These are phyloP conservation scores for Drosophila teissieri DNA, from an alignment of 1,140 invertebrate species.

Conservation along the genomic window DNA sequence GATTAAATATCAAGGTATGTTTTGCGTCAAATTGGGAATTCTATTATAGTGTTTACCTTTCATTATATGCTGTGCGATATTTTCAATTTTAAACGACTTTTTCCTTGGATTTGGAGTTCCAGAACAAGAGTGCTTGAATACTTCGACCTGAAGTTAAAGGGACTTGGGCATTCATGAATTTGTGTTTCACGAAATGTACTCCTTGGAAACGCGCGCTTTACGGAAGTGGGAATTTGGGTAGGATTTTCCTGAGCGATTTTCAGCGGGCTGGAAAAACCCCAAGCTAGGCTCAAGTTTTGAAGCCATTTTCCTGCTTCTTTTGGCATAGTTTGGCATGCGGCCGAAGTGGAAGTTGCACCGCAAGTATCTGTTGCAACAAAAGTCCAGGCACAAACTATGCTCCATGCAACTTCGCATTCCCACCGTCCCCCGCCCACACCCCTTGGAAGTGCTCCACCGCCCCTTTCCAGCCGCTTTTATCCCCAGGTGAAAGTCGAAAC, in stretches of 20 bases:
- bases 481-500: slow-evolving; percentile 29
- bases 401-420: slow-evolving; percentile 8
- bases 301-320: slow-evolving; percentile 41
- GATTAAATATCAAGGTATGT: background rate
- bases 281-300: slow-evolving; percentile 20
- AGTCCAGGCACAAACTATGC: slow-evolving; percentile 42
- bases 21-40: no score
- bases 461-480: background rate
- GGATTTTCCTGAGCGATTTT: background rate
- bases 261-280: background rate
- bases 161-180: slow-evolving; percentile 18
- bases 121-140: background rate
- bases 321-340: slow-evolving; percentile 62
- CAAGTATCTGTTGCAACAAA: slow-evolving; percentile 57
- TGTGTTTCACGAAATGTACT: slow-evolving; percentile 10
- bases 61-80: no score
- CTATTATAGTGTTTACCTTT: no score
- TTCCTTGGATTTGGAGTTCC: no score
- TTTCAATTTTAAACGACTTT: no score
- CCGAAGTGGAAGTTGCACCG: slow-evolving; percentile 49
- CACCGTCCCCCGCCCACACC: background rate
- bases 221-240: background rate
- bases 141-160: background rate
- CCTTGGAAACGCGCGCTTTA: background rate
- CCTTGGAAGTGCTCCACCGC: background rate